phyloP scores from a whole-genome alignment of 1,140 invertebrate species.

The Leptinotarsa defecta region DNA sequence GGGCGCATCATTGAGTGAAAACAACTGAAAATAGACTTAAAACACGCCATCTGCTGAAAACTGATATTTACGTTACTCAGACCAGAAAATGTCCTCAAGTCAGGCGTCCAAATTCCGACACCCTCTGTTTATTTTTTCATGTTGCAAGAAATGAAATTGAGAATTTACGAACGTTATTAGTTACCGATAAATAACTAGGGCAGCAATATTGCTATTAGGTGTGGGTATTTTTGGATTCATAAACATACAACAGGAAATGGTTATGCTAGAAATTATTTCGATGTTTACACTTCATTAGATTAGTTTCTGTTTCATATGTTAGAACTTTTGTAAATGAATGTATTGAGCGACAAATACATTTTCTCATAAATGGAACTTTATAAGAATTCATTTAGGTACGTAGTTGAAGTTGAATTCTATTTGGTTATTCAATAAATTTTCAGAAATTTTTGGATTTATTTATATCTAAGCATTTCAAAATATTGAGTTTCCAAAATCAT shows the following conservation, averaged over 20 bases:
- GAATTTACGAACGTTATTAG: background rate
- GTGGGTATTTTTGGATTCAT: background rate
- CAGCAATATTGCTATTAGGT: constrained; percentile 3
- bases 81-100: background rate
- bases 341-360: too few species aligned
- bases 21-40: constrained; percentile 3
- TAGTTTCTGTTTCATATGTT: background rate
- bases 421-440: too few species aligned
- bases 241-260: background rate
- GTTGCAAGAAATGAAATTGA: background rate
- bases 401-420: too few species aligned
- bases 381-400: too few species aligned
- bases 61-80: background rate
- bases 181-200: background rate
- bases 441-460: too few species aligned
- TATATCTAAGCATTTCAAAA: too few species aligned
- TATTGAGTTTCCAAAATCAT: too few species aligned
- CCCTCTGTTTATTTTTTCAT: background rate
- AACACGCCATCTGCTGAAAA: background rate
- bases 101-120: background rate
- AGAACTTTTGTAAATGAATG: too few species aligned
- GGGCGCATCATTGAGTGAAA: background rate
- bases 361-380: too few species aligned
- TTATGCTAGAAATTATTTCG: background rate
- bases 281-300: background rate